These are phyloP conservation scores for Homarus gammarus DNA, from an alignment of 2,888 invertebrate genomes.

Conservation along the genomic window DNA sequence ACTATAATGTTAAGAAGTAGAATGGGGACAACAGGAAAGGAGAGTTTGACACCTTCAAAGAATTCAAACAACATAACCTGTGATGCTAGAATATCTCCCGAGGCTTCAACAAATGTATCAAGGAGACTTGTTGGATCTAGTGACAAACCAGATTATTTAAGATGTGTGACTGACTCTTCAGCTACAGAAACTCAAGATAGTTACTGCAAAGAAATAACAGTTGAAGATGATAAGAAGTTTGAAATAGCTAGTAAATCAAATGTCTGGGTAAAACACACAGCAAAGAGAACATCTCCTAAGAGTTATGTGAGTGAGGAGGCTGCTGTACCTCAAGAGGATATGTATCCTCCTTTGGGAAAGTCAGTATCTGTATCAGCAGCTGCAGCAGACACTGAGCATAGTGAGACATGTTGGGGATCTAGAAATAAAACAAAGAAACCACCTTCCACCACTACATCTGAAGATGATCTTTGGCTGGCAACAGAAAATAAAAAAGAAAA, in stretches of 20 bases:
- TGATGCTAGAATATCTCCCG: conserved; percentile 12
- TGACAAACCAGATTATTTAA: neutral
- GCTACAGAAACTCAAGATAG: conserved; percentile 21
- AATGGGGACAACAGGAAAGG: neutral
- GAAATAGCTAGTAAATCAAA: neutral
- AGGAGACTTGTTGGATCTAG: neutral
- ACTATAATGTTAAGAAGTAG: neutral
- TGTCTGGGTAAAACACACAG: conserved; percentile 35
- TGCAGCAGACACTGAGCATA: conserved; percentile 6
- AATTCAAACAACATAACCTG: neutral
- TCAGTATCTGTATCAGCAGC: neutral
- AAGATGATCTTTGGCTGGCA: conserved; percentile 60
- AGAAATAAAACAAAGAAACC: conserved; percentile 47
- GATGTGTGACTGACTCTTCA: conserved; percentile 3
- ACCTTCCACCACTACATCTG: conserved; percentile 57
- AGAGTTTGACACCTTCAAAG: neutral
- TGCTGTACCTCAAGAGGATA: neutral
- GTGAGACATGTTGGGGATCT: neutral
- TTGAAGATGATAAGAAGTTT: neutral
- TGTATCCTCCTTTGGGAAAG: conserved; percentile 17
- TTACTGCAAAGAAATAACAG: conserved; percentile 22
- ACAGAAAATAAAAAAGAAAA: conserved; percentile 60
- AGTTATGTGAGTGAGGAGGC: neutral
- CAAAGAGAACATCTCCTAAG: conserved; percentile 20
- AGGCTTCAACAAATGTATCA: neutral